phyloP scores from a whole-genome alignment of 53 echinoderm and acorn worm genomes.

The Temnopleurus reevesii region DNA sequence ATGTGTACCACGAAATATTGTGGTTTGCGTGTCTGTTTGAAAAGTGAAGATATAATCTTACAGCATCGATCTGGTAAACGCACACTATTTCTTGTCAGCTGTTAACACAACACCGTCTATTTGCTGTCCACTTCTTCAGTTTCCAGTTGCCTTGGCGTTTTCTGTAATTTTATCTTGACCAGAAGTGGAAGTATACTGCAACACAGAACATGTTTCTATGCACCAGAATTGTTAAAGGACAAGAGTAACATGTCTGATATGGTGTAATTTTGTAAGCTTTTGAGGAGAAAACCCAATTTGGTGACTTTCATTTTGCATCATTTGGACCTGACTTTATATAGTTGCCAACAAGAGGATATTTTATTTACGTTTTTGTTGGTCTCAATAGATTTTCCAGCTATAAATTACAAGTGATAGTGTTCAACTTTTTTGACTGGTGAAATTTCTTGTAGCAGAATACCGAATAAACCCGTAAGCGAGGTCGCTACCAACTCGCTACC shows the following conservation, averaged over 20 bases:
- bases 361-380: background rate
- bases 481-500: background rate
- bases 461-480: background rate
- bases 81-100: conserved; percentile 30
- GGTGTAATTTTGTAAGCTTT: background rate
- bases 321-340: background rate
- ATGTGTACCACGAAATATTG: background rate
- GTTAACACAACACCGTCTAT: conserved; percentile 22
- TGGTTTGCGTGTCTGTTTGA: conserved; percentile 19
- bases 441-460: background rate
- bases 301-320: background rate
- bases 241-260: background rate
- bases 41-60: conserved; percentile 53
- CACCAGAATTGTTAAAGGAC: background rate
- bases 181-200: conserved; percentile 21
- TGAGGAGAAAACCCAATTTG: background rate
- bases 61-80: background rate
- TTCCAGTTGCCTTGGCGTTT: conserved; percentile 12
- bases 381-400: conserved; percentile 5
- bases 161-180: conserved; percentile 29
- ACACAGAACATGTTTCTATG: conserved; percentile 25
- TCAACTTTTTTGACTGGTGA: background rate
- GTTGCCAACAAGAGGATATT: background rate
- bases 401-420: background rate
- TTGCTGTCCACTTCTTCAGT: conserved; percentile 30